Base-by-base conservation (phyloP, 2,113 vertebrate species). In the Megalops atlanticus region DNA sequence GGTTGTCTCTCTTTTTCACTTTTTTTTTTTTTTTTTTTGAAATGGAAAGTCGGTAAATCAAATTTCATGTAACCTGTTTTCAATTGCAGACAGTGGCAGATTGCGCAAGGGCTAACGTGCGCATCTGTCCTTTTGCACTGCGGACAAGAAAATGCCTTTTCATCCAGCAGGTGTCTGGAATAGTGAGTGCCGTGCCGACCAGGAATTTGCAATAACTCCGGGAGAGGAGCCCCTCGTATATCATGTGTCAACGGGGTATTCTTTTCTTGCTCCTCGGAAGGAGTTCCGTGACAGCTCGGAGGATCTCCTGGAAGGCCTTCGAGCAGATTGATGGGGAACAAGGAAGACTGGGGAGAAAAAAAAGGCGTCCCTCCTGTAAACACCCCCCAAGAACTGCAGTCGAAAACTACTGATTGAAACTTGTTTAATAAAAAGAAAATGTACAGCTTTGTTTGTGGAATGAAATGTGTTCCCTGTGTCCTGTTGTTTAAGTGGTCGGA, bases 111-210 rank as follows among this genome's bases (percentile, higher is more conserved):
- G 79, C 92, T 86, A 89, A 92, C 87, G 80, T 89, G 70, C 87
- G 92, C 90, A 86, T 92, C 88, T 94, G 81, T 91, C 83, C 64
- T 91, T 93, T 94, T 92, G 87, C 85, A 81, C 89, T 82, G 77
- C 88, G 89, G 91, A 93, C 70, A 77, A 87, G 85, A 90, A 85
- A 84, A 91, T 89, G 58, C 74, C 87, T 91, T 93, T 91, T 92
- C 92, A 91, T 88, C 86, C 35, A 21, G 79, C 92, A 93, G 88
- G 89, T 94, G 85, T 91, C 89, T 90, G 90, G 88, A 93, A 80
- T 84, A 88, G 83, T 89, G 91, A 75, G 85, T 90, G 86, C 86
- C 89, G 83, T 83, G 73, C 71, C 74, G 54, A 79, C 87, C 79
- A 82, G 91, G 85, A 91, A 88, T 80, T 79, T 81, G 83, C 83